Conservation (phyloP, 2,113 vertebrate genomes). For the Osmerus eperlanus region DNA sequence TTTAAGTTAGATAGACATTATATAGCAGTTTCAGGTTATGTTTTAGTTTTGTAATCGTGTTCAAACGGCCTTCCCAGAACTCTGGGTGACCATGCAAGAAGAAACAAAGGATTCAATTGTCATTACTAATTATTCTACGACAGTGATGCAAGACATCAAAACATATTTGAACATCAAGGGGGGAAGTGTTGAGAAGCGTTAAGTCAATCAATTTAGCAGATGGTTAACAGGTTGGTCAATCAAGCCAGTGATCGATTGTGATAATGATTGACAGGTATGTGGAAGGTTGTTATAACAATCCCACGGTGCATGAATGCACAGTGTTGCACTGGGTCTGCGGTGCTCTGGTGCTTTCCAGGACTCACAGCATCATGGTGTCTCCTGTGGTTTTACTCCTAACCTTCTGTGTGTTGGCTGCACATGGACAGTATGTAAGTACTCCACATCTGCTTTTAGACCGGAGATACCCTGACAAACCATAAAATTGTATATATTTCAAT, state of each 20-base stretch:
- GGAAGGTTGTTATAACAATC: background rate
- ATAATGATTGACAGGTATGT: slow-evolving; percentile 25
- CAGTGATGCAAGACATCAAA: too few relatives aligned
- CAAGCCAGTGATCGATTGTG: background rate
- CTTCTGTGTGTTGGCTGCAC: slow-evolving; percentile 18
- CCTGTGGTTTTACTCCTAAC: slow-evolving; percentile 31
- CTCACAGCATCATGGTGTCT: slow-evolving; percentile 6
- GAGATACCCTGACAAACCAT: background rate
- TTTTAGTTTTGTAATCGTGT: too few relatives aligned
- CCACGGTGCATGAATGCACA: background rate
- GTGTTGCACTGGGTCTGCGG: background rate
- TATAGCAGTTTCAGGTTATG: too few relatives aligned
- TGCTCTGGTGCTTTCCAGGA: slow-evolving; percentile 12
- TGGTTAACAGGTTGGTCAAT: too few relatives aligned
- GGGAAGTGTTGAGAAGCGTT: too few relatives aligned
- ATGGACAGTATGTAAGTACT: slow-evolving; percentile 42
- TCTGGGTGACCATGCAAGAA: too few relatives aligned
- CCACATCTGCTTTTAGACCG: background rate
- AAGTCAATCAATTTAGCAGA: too few relatives aligned
- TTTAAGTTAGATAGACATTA: too few relatives aligned
- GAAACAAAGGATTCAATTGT: too few relatives aligned
- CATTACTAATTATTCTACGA: too few relatives aligned
- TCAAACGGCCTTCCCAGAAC: too few relatives aligned
- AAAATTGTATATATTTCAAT: background rate
- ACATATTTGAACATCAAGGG: too few relatives aligned